phyloP scores from a whole-genome alignment of 2,888 invertebrate species.

The Dicyrtoma fusca region DNA sequence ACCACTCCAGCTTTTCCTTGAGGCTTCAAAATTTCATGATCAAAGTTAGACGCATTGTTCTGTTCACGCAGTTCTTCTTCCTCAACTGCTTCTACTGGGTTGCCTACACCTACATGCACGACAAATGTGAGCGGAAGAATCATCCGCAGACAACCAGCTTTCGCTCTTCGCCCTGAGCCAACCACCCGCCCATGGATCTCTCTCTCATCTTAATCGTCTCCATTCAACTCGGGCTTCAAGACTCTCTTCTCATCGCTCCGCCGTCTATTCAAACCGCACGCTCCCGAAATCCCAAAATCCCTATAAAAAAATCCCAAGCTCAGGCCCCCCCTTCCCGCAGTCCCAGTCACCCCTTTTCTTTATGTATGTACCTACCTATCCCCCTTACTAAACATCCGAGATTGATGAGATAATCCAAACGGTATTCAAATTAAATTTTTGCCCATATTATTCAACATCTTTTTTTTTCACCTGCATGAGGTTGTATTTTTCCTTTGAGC shows the following conservation, averaged over 20 bases:
- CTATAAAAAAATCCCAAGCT: neutral
- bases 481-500: no score
- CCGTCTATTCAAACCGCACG: neutral
- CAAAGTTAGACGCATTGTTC: constrained; percentile 19
- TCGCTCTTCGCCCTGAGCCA: constrained; percentile 7
- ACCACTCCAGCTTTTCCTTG: neutral
- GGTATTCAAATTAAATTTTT: no score
- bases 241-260: neutral
- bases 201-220: constrained; percentile 20
- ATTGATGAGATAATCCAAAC: no score
- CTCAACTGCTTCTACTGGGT: constrained; percentile 91
- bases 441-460: no score
- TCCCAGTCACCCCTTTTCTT: no score
- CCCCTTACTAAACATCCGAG: no score
- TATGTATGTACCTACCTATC: no score
- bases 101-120: constrained; percentile 69
- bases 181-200: constrained; percentile 14
- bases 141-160: constrained; percentile 15
- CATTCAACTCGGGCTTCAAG: constrained; percentile 22
- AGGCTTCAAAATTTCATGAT: constrained; percentile 7
- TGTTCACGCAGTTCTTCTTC: constrained; percentile 66
- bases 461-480: no score
- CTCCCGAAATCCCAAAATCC: neutral
- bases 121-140: constrained; percentile 35
- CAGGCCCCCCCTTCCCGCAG: neutral